Base-by-base conservation (phyloP, 2,888 invertebrate genomes). In the Eristalinus aeneus region DNA sequence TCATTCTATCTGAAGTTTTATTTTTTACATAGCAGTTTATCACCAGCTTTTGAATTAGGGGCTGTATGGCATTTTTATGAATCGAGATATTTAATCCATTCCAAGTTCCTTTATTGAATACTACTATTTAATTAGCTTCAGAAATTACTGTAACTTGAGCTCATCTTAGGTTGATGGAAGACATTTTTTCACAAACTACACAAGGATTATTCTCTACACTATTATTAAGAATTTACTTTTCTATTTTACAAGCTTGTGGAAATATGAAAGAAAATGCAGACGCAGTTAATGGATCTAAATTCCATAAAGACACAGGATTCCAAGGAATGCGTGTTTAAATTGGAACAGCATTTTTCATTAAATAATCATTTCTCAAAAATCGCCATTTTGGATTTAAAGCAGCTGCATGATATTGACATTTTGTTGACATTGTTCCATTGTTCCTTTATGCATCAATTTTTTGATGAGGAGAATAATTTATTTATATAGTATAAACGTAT, bases 271-370 rank as follows among this genome's bases (percentile, higher is more conserved):
- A 93, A 86, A 94, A 95, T 89, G 91, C 93, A 5, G 94, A 94
- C 90, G 94, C 95, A 88, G 92, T 94, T 89, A 96, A 95, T 92
- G 96, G 96, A 0, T 94, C 95, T 67, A 94, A 94, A 61, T 96
- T 96, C 93, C 96, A 94, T 94, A 93, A 96, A 90, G 94, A 95
- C 74, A 96, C 96, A 80, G 96, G 96, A 92, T 96, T 96, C 39
- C 96, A 96, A 90, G 96, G 96, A 2, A 16, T 96, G 71, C 96
- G 96, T 93, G 96, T 96, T 60, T 93, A 96, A 89, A 94, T 95
- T 91, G 95, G 94, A 88, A 93, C 94, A 27, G 91, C 93, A 23
- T 95, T 95, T 89, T 89, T 95, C 93, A 73, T 89, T 91, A 88
- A 91, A 90, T 78, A 91, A 92, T 65, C 94, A 94, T 88, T 95